These are phyloP conservation scores for Lytechinus variegatus DNA, from an alignment of 35 echinoderm and acorn worm species.

Conservation along the genomic window DNA sequence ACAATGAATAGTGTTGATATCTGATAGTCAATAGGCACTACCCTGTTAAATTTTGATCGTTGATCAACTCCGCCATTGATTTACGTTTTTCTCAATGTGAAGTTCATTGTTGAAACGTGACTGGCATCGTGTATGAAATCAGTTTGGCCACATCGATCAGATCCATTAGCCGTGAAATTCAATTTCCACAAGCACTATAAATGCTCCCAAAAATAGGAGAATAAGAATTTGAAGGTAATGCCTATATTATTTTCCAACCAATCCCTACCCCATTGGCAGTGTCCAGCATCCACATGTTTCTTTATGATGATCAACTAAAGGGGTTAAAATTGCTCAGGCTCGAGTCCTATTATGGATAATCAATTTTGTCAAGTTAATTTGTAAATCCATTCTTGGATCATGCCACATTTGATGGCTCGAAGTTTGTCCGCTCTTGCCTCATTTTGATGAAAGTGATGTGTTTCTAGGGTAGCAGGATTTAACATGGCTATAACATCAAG, in stretches of 20 bases:
- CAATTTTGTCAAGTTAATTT: slow-evolving; percentile 5
- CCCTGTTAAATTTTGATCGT: neutral
- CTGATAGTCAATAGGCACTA: neutral
- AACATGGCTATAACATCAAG: neutral
- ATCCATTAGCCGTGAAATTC: neutral
- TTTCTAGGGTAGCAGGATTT: neutral
- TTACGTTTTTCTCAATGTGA: neutral
- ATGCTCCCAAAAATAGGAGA: neutral
- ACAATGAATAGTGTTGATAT: neutral
- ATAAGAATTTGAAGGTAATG: neutral
- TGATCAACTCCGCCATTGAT: neutral
- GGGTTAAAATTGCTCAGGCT: neutral
- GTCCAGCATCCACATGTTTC: neutral
- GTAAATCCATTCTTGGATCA: neutral
- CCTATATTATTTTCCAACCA: neutral
- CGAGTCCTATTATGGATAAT: neutral
- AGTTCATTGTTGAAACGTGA: neutral
- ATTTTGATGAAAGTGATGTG: neutral
- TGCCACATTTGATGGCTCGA: neutral
- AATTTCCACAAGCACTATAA: neutral
- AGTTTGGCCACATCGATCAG: neutral
- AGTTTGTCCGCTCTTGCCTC: neutral
- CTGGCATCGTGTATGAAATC: neutral
- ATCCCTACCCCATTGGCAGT: neutral
- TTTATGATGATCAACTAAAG: neutral